Evolutionary conservation across 2,113 vertebrate genomes (phyloP), one percentile per base, ranked within the genome.

Genomic region (Toxotes jaculatrix): DNA sequence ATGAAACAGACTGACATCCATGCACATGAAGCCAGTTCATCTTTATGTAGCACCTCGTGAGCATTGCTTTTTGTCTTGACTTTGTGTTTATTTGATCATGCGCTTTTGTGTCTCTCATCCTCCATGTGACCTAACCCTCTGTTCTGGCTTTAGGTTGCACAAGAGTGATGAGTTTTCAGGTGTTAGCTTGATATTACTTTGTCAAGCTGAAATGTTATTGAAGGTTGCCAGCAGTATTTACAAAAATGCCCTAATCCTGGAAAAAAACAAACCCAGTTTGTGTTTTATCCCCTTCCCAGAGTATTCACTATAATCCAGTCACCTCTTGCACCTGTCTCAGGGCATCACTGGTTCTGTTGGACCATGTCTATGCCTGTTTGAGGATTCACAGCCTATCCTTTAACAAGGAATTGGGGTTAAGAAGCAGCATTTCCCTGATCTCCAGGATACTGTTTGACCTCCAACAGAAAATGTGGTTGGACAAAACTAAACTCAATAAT

Each of bases 121-220:
- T 78, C 68, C 85, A 82, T 84, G 85, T 91, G 87, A 89, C 86
- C 90, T 84, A 90, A 87, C 82, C 65, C 79, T 79, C 34, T 77
- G 43, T 84, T 82, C 73, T 87, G 92, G 89, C 84, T 91, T 85
- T 87, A 91, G 90, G 89, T 91, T 80, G 71, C 66, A 17, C 63
- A 75, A 45, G 77, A 80, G 88, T 47, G 79, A 82, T 85, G 87
- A 80, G 85, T 81, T 87, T 81, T 36, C 69, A 85, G 56, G 62
- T 65, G 36, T 59, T 74, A 68, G 55, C 64, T 40, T 84, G 49
- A 61, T 77, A 45, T 49, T 59, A 27, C 34, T 47, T 38, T 79
- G 47, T 83, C 69, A 81, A 83, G 56, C 77, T 38, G 23, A 80
- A 68, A 64, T 77, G 42, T 77, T 27, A 64, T 63, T 53, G 45